Percentiles rank a stretch among this genome's conserved stretches.
Conservation (phyloP, 2,888 invertebrate species). For the Xestia rhomboidea region DNA sequence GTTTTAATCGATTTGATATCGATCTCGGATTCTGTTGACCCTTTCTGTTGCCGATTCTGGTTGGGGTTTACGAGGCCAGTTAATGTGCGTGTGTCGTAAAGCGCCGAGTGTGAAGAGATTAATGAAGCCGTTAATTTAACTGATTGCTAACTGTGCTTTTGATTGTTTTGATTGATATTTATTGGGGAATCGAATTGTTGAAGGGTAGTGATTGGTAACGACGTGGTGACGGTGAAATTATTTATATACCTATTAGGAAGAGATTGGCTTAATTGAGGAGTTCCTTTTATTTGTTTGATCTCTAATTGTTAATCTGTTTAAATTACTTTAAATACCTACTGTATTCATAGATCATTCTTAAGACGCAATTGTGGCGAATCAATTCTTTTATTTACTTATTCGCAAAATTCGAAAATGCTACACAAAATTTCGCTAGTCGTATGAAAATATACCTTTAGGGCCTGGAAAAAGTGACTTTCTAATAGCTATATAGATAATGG, state of each 20-base stretch:
- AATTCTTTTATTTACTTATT: neutral
- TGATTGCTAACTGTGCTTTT: slow-evolving; percentile 54
- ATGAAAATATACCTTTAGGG: neutral
- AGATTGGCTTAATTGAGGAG: neutral
- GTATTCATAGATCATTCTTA: no score
- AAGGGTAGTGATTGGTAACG: slow-evolving; percentile 23
- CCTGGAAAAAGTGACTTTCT: neutral
- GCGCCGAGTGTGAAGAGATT: slow-evolving; percentile 59
- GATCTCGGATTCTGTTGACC: slow-evolving; percentile 62
- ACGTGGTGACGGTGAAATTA: slow-evolving; percentile 5
- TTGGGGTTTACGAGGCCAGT: slow-evolving; percentile 57
- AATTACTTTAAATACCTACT: neutral
- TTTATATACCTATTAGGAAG: slow-evolving; percentile 10
- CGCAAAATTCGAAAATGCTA: neutral
- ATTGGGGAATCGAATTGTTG: slow-evolving; percentile 40
- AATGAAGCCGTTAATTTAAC: slow-evolving; percentile 66
- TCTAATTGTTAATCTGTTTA: slow-evolving; percentile 12
- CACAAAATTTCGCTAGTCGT: neutral
- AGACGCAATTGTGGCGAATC: no score
- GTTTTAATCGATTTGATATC: slow-evolving; percentile 74
- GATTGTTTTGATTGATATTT: slow-evolving; percentile 48
- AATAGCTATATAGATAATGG: neutral
- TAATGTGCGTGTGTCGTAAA: slow-evolving; percentile 57
- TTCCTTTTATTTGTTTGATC: neutral
- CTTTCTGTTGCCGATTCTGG: slow-evolving; percentile 59